Percentiles rank a stretch among this genome's conserved stretches.
phyloP scores from a whole-genome alignment of 2,888 invertebrate genomes.

The Beris morrisii region DNA sequence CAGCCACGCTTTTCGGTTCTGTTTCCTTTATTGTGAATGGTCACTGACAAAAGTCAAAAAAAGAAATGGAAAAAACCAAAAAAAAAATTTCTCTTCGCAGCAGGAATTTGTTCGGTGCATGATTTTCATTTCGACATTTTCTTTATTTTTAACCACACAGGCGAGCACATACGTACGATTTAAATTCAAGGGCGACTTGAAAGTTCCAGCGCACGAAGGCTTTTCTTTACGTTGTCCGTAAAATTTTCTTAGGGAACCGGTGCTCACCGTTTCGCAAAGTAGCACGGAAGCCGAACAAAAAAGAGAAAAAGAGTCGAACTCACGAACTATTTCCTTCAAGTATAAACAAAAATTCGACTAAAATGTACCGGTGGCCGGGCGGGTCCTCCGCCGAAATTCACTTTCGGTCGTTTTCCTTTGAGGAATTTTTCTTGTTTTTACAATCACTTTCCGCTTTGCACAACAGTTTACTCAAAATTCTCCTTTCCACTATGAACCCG shows the following conservation, averaged over 20 bases:
- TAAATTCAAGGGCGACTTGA: too few relatives aligned
- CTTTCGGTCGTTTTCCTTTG: constrained; percentile 4
- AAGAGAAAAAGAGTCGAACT: too few relatives aligned
- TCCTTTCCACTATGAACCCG: constrained; percentile 25
- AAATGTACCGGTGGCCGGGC: not conserved
- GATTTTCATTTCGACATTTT: constrained; percentile 41
- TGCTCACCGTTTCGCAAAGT: constrained; percentile 42
- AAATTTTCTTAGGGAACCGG: too few relatives aligned
- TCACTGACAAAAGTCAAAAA: constrained; percentile 25
- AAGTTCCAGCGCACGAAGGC: too few relatives aligned
- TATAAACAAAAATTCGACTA: constrained; percentile 8
- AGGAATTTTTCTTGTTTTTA: constrained; percentile 10
- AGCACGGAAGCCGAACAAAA: constrained; percentile 3
- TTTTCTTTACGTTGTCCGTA: too few relatives aligned
- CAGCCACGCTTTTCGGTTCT: constrained; percentile 24
- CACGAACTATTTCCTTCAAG: not conserved
- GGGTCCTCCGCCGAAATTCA: constrained; percentile 1
- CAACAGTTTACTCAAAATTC: constrained; percentile 36
- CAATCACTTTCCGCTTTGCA: constrained; percentile 20
- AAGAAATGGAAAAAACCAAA: not conserved
- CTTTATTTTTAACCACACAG: constrained; percentile 46
- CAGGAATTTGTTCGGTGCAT: not conserved
- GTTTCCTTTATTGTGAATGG: constrained; percentile 31
- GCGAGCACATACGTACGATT: constrained; percentile 47
- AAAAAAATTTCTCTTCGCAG: constrained; percentile 4